These are phyloP conservation scores for Ovis canadensis DNA, from an alignment of 2,113 vertebrate genomes.

Conservation along the genomic window DNA sequence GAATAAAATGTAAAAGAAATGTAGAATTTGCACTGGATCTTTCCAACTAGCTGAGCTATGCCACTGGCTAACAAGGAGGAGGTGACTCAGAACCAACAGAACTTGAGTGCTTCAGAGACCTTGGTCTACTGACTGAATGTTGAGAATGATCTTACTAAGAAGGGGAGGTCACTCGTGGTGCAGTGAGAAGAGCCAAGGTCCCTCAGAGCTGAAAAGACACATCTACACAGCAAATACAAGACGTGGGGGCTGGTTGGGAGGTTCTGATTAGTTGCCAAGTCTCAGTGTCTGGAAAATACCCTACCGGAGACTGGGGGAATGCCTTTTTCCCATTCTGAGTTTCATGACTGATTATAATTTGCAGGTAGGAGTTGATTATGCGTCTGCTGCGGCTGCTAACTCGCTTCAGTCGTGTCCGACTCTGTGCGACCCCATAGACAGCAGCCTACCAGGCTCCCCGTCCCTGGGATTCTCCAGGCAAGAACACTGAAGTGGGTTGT, in stretches of 20 bases:
- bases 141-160: background rate
- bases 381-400: too few relatives aligned
- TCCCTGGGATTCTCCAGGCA: too few relatives aligned
- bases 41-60: fast-evolving
- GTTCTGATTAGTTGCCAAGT: background rate
- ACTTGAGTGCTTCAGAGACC: fast-evolving
- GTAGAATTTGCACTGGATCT: background rate
- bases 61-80: too few relatives aligned
- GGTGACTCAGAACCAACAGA: fast-evolving
- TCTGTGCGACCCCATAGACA: too few relatives aligned
- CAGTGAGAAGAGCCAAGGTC: fast-evolving
- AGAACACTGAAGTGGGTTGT: too few relatives aligned
- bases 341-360: background rate
- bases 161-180: fast-evolving
- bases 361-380: too few relatives aligned
- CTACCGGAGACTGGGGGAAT: fast-evolving
- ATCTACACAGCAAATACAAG: background rate
- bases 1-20: background rate
- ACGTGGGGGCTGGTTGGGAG: fast-evolving
- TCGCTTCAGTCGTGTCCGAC: too few relatives aligned
- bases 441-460: too few relatives aligned
- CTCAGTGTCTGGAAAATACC: background rate
- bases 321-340: background rate
- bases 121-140: background rate
- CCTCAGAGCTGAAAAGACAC: too few relatives aligned